Evolutionary conservation across 2,888 invertebrate genomes (phyloP).

Genomic region (Netelia melanura): DNA sequence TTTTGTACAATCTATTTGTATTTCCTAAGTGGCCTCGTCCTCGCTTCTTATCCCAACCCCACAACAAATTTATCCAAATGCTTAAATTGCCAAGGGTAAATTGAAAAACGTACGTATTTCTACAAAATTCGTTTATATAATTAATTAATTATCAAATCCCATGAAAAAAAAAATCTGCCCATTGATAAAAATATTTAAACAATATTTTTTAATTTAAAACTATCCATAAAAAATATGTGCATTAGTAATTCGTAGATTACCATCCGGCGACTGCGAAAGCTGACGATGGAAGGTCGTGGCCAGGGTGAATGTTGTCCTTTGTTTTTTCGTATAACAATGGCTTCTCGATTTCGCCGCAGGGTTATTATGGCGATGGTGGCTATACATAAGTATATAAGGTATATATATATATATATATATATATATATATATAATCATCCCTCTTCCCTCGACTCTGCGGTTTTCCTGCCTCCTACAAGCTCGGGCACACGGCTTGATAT

Average conservation of each 20-base stretch:
- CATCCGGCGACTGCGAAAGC: not conserved
- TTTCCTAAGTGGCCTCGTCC: constrained; percentile 55
- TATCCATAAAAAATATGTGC: not conserved
- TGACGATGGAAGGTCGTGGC: constrained; percentile 53
- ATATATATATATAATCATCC: constrained; percentile 33
- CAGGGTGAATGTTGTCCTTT: constrained; percentile 64
- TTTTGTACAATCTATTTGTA: constrained; percentile 66
- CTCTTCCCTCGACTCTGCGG: constrained; percentile 52
- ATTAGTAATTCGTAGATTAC: not conserved
- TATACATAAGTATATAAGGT: constrained; percentile 13
- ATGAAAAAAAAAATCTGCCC: too few relatives aligned
- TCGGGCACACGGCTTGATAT: constrained; percentile 60
- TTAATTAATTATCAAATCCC: too few relatives aligned
- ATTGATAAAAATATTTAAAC: too few relatives aligned
- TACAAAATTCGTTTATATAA: too few relatives aligned
- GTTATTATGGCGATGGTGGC: constrained; percentile 71
- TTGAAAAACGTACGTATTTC: too few relatives aligned
- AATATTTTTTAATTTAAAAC: too few relatives aligned
- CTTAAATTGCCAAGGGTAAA: too few relatives aligned
- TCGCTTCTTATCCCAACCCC: not conserved
- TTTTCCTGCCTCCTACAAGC: constrained; percentile 62
- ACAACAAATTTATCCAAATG: constrained; percentile 24
- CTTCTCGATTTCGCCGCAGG: constrained; percentile 71
- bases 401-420: not conserved
- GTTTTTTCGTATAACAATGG: constrained; percentile 72